Evolutionary conservation across 2,113 vertebrate species (phyloP).

Genomic region (Lampris megalopsis): DNA sequence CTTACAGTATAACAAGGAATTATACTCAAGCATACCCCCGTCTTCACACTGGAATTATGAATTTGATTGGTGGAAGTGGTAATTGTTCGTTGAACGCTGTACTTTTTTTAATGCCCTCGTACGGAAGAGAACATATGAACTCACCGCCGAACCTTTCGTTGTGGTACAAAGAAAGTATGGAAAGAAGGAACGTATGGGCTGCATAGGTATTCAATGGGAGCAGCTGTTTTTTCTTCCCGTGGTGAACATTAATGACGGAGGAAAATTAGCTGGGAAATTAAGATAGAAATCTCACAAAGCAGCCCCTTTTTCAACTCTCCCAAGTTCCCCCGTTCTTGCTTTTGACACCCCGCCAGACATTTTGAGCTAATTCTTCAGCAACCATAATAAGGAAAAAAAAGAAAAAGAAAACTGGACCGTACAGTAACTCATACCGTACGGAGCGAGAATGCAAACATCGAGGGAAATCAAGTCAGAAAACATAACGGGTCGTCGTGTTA

Average conservation of each 20-base stretch:
- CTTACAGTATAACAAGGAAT: constrained; percentile 23
- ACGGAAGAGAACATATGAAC: constrained; percentile 22
- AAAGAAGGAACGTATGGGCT: too few species aligned
- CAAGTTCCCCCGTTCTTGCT: constrained; percentile 33
- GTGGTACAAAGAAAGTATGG: too few species aligned
- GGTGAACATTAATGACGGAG: constrained; percentile 47
- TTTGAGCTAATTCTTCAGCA: constrained; percentile 82
- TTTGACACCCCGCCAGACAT: constrained; percentile 76
- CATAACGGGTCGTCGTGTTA: constrained; percentile 74
- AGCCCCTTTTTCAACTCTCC: neutral
- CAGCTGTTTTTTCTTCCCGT: constrained; percentile 41
- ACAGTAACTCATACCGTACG: constrained; percentile 49
- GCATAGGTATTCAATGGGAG: constrained; percentile 30
- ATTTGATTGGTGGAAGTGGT: constrained; percentile 45
- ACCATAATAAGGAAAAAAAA: constrained; percentile 79
- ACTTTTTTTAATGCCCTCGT: constrained; percentile 40
- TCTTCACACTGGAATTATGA: constrained; percentile 16
- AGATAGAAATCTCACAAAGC: constrained; percentile 31
- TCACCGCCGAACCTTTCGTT: neutral
- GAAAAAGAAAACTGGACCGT: constrained; percentile 76
- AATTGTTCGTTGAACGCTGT: constrained; percentile 49
- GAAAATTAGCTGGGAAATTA: constrained; percentile 40
- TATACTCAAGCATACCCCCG: constrained; percentile 32
- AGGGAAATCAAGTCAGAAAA: constrained; percentile 73
- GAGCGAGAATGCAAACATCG: constrained; percentile 71